Conservation (phyloP, 2,888 invertebrate genomes). For the Galeopsomyia nigrocyanea region DNA sequence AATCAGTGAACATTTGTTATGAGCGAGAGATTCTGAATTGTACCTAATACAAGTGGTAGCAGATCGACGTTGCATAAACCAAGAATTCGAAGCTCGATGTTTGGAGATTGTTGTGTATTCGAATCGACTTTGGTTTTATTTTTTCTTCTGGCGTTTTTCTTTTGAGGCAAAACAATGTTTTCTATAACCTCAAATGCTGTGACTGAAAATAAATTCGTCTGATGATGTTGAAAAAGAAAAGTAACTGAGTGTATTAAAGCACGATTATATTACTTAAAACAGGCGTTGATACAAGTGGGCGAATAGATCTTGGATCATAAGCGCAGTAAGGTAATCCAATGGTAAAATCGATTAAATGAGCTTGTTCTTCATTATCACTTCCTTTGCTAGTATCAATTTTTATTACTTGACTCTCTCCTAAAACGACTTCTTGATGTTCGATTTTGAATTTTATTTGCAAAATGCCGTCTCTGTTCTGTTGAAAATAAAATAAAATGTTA, state of each 20-base stretch:
- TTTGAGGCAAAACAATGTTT: slow-evolving; percentile 5
- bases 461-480: slow-evolving; percentile 45
- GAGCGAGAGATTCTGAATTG: no score
- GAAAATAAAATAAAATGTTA: no score
- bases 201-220: slow-evolving; percentile 21
- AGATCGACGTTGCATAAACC: slow-evolving; percentile 60
- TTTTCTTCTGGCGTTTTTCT: slow-evolving; percentile 1
- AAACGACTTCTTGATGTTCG: slow-evolving; percentile 51
- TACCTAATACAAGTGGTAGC: slow-evolving; percentile 58
- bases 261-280: slow-evolving; percentile 54
- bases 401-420: slow-evolving; percentile 54
- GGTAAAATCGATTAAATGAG: slow-evolving; percentile 50
- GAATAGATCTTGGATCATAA: slow-evolving; percentile 44
- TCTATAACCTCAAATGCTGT: slow-evolving; percentile 32
- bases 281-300: slow-evolving; percentile 54
- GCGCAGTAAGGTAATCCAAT: slow-evolving; percentile 45
- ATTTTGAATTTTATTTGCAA: slow-evolving; percentile 49
- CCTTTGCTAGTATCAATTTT: slow-evolving; percentile 49
- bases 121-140: not conserved
- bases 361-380: slow-evolving; percentile 37
- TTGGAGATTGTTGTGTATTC: not conserved
- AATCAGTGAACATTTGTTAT: not conserved
- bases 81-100: slow-evolving; percentile 31
- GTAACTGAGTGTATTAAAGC: slow-evolving; percentile 8
- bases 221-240: not conserved